phyloP scores from a whole-genome alignment of 2,113 vertebrate genomes.

The Apodemus sylvaticus region DNA sequence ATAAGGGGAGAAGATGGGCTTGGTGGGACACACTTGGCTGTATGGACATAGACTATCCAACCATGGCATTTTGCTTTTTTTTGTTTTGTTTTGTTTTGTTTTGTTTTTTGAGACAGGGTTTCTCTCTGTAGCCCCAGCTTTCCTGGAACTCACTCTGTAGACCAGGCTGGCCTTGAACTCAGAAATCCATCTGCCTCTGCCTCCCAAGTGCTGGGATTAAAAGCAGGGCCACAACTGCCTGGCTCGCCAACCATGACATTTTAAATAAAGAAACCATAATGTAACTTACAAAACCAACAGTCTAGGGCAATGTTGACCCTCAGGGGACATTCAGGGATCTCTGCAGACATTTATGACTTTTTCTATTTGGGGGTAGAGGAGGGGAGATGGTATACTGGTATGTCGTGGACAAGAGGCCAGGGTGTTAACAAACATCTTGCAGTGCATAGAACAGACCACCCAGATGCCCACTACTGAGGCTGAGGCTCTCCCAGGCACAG shows the following conservation, averaged over 20 bases:
- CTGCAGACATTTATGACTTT: not conserved
- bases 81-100: too few relatives aligned
- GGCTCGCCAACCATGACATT: not conserved
- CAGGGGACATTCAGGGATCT: not conserved
- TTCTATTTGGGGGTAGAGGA: not conserved
- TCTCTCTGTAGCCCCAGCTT: too few relatives aligned
- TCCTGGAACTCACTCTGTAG: too few relatives aligned
- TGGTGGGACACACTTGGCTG: not conserved
- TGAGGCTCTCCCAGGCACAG: not conserved
- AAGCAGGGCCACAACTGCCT: too few relatives aligned
- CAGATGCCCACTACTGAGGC: rapidly evolving
- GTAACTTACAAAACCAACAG: not conserved
- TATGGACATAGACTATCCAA: not conserved
- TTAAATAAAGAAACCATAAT: not conserved
- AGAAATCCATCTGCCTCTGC: too few relatives aligned
- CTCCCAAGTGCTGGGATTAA: too few relatives aligned
- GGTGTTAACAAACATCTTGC: not conserved
- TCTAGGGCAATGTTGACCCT: not conserved
- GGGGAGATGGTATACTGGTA: too few relatives aligned
- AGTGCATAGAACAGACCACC: not conserved
- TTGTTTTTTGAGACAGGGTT: too few relatives aligned
- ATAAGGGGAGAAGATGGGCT: rapidly evolving
- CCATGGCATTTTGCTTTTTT: not conserved
- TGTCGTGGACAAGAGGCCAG: not conserved
- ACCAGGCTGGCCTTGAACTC: too few relatives aligned